phyloP scores from a whole-genome alignment of 2,888 invertebrate genomes.

The Amphipyra berbera region DNA sequence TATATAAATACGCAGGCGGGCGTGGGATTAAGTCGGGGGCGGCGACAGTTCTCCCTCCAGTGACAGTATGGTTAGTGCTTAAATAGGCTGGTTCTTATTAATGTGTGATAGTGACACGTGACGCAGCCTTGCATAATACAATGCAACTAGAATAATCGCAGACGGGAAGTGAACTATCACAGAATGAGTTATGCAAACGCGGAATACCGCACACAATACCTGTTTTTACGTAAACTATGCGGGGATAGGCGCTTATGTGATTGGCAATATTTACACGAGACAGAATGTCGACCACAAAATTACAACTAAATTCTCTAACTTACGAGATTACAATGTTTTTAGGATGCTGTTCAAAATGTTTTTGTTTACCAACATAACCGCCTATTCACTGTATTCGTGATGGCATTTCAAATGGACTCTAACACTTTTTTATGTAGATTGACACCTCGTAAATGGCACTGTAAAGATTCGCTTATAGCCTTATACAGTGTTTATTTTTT shows the following conservation, averaged over 20 bases:
- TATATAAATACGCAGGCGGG: constrained; percentile 63
- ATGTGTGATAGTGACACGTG: constrained; percentile 39
- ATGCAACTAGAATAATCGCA: constrained; percentile 52
- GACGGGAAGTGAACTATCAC: constrained; percentile 61
- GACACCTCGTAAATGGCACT: constrained; percentile 8
- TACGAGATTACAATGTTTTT: not conserved
- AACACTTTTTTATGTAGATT: constrained; percentile 6
- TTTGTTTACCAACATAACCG: constrained; percentile 22
- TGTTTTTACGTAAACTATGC: constrained; percentile 48
- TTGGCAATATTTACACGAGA: constrained; percentile 25
- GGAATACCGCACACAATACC: constrained; percentile 50
- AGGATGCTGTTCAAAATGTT: not conserved
- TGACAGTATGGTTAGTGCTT: constrained; percentile 52
- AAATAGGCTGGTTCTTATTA: constrained; percentile 49
- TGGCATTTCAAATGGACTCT: constrained; percentile 10
- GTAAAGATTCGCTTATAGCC: no score
- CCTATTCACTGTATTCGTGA: constrained; percentile 2
- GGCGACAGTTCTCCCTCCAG: constrained; percentile 61
- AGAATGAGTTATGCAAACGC: constrained; percentile 59
- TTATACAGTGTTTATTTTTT: no score
- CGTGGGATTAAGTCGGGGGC: constrained; percentile 69
- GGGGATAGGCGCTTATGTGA: constrained; percentile 8
- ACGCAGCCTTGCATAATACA: constrained; percentile 56
- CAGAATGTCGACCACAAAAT: constrained; percentile 7
- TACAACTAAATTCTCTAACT: constrained; percentile 15